A percentile compares a stretch with the other conserved stretches of the same genome.
phyloP scores from a whole-genome alignment of 2,113 vertebrate species.

The Plotosus lineatus region DNA sequence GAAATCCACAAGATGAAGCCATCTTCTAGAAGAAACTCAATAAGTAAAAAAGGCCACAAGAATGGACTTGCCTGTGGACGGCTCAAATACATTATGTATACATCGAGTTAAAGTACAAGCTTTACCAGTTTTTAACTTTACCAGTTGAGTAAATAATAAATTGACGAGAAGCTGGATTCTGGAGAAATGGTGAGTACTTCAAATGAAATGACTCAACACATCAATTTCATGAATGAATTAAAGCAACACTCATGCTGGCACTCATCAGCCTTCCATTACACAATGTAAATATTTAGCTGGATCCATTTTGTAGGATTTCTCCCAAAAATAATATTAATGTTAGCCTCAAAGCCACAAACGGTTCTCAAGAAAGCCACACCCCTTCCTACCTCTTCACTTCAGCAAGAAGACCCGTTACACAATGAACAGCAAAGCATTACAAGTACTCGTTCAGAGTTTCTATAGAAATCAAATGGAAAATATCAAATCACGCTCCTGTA shows the following conservation, averaged over 20 bases:
- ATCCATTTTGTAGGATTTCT: not conserved
- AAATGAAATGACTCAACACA: not conserved
- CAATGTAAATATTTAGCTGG: not conserved
- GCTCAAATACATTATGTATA: conserved; percentile 13
- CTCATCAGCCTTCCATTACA: not conserved
- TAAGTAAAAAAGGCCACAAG: conserved; percentile 3
- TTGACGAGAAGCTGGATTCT: not conserved
- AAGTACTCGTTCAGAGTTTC: not conserved
- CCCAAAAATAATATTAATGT: not conserved
- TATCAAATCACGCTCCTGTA: not conserved
- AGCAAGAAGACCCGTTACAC: not conserved
- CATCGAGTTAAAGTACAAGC: not conserved
- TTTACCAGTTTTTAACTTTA: too few species aligned
- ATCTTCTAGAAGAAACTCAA: not conserved
- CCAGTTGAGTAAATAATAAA: conserved; percentile 1
- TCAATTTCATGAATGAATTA: not conserved
- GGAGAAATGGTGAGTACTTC: conserved; percentile 6
- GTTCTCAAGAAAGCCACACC: too few species aligned
- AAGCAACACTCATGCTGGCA: not conserved
- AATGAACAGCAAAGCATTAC: not conserved
- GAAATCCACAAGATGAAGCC: not conserved
- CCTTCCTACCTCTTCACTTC: not conserved
- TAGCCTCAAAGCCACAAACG: not conserved
- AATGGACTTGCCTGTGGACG: not conserved
- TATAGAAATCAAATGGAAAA: not conserved